Base-by-base conservation (phyloP, 2,797 vertebrate species). In the Sebastes aleutianus region DNA sequence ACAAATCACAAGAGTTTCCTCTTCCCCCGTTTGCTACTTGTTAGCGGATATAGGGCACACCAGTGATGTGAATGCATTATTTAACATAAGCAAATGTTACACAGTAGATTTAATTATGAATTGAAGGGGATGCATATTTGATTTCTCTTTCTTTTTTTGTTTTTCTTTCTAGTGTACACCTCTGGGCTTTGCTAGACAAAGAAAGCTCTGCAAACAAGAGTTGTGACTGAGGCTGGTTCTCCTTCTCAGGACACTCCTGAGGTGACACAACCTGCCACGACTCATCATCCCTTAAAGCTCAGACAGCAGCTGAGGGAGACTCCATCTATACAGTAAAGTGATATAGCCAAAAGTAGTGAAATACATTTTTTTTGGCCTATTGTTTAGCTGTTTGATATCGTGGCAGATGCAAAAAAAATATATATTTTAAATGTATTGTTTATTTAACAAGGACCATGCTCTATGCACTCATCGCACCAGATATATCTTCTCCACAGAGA, bases 21-120 rank as follows among this genome's bases (percentile, higher is more conserved):
- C 66, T 64, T 56, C 22, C 24, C 26, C 12, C 34, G 54, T 80
- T 62, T 70, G 50, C 43, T 61, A 14, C 57, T 62, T 72, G 50
- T 76, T 62, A 43, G 34, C 57, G 53, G 31, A 74, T 77, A 68
- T 67, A 57, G 56, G 53, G 2, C 65, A 67, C 74, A 64, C 56
- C 31, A 50, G 62, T 20, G 14, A 57, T 69, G 20, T 20, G 61
- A 20, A 59, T 87, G 36, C 74, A 83, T 81, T 75, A 85, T 87
- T 89, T 53, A 86, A 61, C 67, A 62, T 61, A 70, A 74, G 56
- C 61, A 83, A 82, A 90, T 67, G 82, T 84, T 77, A 29, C 50
- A 79, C 66, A 74, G 72, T 73, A 50, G 27, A 80, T 70, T 83
- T 65, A 75, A 84, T 85, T 80, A 84, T 85, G 57, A 54, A 85